Evolutionary conservation across 1,140 invertebrate species (phyloP).

Genomic region (Sesamia nonagrioides): DNA sequence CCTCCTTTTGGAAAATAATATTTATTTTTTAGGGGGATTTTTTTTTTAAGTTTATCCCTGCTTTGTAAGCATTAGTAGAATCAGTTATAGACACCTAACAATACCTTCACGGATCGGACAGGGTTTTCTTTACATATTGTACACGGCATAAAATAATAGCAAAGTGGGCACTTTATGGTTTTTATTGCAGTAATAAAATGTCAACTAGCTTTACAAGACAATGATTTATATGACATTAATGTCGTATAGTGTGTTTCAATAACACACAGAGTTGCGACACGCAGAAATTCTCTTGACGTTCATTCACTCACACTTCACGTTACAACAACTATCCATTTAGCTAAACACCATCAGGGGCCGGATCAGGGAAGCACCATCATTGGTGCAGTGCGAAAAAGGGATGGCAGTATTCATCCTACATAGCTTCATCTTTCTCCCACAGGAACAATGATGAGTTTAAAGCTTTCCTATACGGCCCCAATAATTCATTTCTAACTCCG

Average conservation of each 20-base stretch:
- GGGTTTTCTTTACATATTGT: too few species aligned
- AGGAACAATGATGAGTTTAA: neutral
- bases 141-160: conserved; percentile 31
- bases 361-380: neutral
- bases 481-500: neutral
- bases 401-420: neutral
- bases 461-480: neutral
- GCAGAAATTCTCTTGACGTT: conserved; percentile 21
- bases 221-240: conserved; percentile 35
- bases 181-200: neutral
- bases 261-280: conserved; percentile 7
- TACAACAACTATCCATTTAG: conserved; percentile 23
- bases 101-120: too few species aligned
- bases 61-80: too few species aligned
- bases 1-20: too few species aligned
- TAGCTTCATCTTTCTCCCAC: neutral
- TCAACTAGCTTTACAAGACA: conserved; percentile 41
- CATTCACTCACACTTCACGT: conserved; percentile 6
- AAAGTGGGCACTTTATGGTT: conserved; percentile 44
- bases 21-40: too few species aligned
- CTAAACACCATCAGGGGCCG: neutral
- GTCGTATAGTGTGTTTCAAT: conserved; percentile 16
- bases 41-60: too few species aligned
- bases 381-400: neutral
- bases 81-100: too few species aligned